Base-by-base conservation (phyloP, 2,797 vertebrate genomes). In the Aldrovandia affinis region DNA sequence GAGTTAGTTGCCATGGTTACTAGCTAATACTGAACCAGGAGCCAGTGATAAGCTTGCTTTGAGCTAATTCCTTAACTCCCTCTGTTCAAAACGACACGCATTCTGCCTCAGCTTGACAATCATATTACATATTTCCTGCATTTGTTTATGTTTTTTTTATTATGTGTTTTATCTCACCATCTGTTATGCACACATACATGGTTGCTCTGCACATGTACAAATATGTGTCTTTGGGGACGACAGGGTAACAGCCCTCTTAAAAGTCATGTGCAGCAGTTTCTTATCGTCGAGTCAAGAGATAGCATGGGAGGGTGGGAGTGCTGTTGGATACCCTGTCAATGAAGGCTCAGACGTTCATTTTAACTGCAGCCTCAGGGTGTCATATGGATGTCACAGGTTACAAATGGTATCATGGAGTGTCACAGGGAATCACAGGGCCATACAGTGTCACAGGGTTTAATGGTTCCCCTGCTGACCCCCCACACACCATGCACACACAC, bases 1-100 rank as follows among this genome's bases (percentile, higher is more conserved):
- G 85, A 86, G 87, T 90, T 79, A 79, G 88, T 90, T 91, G 85
- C 90, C 87, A 90, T 89, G 88, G 90, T 87, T 89, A 89, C 87
- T 20, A 39, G 84, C 81, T 83, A 86, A 87, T 80, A 85, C 79
- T 86, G 85, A 84, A 79, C 81, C 65, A 42, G 81, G 81, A 87
- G 82, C 81, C 81, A 83, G 82, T 75, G 81, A 89, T 87, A 84
- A 70, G 80, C 77, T 84, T n/a, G 83, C 78, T 68, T 84, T 84
- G 81, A 75, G 79, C 83, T 86, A 85, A 87, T 84, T 83, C 82
- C 84, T 83, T 73, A 84, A 83, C 82, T 87, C 54, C 68, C 39
- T 65, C 81, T 73, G 42, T 57, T 70, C 73, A 86, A 73, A 80
- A 81, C 36, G 75, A 39, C 12, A 84, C 25, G 68, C 33, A 33